Evolutionary conservation across 37 sponge, comb jelly and placozoan genomes (phyloP).

Genomic region (Eunapius fragilis): DNA sequence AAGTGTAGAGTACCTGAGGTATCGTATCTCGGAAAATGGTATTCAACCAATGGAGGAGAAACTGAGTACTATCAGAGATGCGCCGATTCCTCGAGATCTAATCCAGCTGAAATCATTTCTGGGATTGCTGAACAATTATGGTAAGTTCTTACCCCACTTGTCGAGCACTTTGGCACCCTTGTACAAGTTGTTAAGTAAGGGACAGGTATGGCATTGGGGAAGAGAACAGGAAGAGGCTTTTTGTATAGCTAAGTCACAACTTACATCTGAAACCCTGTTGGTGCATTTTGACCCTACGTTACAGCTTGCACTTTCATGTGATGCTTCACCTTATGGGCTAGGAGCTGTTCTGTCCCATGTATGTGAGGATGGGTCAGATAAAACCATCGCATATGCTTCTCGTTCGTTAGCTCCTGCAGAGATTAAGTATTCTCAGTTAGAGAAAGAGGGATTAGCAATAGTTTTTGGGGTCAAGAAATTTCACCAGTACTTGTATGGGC

Average conservation of each 20-base stretch:
- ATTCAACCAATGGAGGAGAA: too few relatives aligned
- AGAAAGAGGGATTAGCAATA: constrained; percentile 27
- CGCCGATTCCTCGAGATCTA: too few relatives aligned
- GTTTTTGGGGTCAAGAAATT: constrained; percentile 30
- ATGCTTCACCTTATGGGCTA: constrained; percentile 44
- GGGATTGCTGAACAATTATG: too few relatives aligned
- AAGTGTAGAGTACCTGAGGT: too few relatives aligned
- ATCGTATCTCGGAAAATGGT: too few relatives aligned
- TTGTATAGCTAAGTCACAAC: background rate
- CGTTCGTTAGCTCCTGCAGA: constrained; percentile 16
- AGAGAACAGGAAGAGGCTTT: background rate
- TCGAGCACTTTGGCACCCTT: background rate
- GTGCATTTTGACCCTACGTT: constrained; percentile 17
- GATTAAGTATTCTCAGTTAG: constrained; percentile 20
- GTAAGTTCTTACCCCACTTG: too few relatives aligned
- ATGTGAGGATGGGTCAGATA: background rate
- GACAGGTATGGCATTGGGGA: background rate
- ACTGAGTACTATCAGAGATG: too few relatives aligned
- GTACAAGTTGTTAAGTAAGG: background rate
- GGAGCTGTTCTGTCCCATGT: constrained; percentile 41
- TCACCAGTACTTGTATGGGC: constrained; percentile 21
- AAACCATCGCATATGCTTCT: constrained; percentile 26
- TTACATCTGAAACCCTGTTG: background rate
- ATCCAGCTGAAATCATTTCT: too few relatives aligned
- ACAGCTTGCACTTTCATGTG: constrained; percentile 2